A percentile compares a stretch with the other conserved stretches of the same genome.
phyloP scores from a whole-genome alignment of 2,888 invertebrate genomes.

The Itoplectis maculator region DNA sequence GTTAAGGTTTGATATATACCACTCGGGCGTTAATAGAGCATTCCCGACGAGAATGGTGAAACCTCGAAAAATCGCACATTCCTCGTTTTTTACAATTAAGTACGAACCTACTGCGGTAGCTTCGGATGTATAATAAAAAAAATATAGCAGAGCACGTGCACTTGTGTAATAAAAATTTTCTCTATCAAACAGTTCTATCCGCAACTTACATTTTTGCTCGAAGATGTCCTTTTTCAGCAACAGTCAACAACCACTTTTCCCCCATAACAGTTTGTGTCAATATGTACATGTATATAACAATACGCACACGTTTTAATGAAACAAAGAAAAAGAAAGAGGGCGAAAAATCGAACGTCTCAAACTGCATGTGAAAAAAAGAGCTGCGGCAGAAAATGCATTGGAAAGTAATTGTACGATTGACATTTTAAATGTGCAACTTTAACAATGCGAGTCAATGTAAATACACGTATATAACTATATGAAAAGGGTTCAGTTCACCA shows the following conservation, averaged over 20 bases:
- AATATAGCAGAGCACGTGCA: slow-evolving; percentile 48
- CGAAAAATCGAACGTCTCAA: background rate
- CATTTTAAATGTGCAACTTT: slow-evolving; percentile 39
- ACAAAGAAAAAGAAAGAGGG: background rate
- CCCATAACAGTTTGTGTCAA: slow-evolving; percentile 6
- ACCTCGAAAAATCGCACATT: slow-evolving; percentile 40
- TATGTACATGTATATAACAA: slow-evolving; percentile 32
- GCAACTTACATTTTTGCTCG: slow-evolving; percentile 19
- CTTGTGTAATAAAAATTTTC: slow-evolving; percentile 64
- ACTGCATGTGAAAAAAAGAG: slow-evolving; percentile 45
- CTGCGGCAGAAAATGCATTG: slow-evolving; percentile 27
- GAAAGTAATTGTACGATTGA: slow-evolving; percentile 21
- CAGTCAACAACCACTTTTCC: background rate
- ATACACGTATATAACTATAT: slow-evolving; percentile 76
- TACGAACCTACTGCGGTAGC: slow-evolving; percentile 50
- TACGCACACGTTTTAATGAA: slow-evolving; percentile 16
- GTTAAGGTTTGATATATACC: slow-evolving; percentile 40
- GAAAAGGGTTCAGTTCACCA: slow-evolving; percentile 84
- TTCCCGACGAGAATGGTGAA: slow-evolving; percentile 28
- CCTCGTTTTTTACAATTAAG: slow-evolving; percentile 30
- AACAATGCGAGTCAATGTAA: slow-evolving; percentile 40
- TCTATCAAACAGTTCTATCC: slow-evolving; percentile 47
- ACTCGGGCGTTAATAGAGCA: slow-evolving; percentile 27
- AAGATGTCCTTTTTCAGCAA: slow-evolving; percentile 8
- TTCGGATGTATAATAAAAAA: slow-evolving; percentile 61